A percentile compares a stretch with the other conserved stretches of the same genome.
These are phyloP conservation scores for Naja naja DNA, from an alignment of 2,113 vertebrate genomes.

Conservation along the genomic window DNA sequence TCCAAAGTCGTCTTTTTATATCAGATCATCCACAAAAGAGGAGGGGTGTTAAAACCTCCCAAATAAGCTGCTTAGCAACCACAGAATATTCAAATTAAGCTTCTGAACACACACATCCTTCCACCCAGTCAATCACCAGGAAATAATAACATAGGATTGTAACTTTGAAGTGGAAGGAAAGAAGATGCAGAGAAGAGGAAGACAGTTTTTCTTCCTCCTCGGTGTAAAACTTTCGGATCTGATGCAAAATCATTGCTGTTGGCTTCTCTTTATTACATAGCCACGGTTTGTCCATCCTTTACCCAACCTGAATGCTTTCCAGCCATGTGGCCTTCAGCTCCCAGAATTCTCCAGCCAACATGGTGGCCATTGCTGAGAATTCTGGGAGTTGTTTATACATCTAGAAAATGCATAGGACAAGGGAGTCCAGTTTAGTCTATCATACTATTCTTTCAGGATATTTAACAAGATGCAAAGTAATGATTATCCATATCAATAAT, in stretches of 20 bases:
- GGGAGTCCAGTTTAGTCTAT: background rate
- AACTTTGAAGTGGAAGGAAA: background rate
- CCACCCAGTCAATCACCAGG: background rate
- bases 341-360: background rate
- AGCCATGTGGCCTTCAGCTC: background rate
- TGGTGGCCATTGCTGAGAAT: background rate
- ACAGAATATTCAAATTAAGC: background rate
- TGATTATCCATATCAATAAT: background rate
- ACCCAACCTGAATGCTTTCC: background rate
- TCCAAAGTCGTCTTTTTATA: background rate
- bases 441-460: background rate
- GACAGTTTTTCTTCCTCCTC: background rate
- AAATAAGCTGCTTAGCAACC: background rate
- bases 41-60: background rate
- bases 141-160: background rate
- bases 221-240: background rate
- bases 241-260: background rate
- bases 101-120: background rate
- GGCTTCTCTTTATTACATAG: background rate
- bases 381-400: background rate
- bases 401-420: background rate
- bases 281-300: background rate
- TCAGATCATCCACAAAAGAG: background rate
- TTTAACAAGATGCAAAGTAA: background rate
- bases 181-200: background rate